phyloP scores from a whole-genome alignment of 1,140 invertebrate species.

The Asobara japonica region DNA sequence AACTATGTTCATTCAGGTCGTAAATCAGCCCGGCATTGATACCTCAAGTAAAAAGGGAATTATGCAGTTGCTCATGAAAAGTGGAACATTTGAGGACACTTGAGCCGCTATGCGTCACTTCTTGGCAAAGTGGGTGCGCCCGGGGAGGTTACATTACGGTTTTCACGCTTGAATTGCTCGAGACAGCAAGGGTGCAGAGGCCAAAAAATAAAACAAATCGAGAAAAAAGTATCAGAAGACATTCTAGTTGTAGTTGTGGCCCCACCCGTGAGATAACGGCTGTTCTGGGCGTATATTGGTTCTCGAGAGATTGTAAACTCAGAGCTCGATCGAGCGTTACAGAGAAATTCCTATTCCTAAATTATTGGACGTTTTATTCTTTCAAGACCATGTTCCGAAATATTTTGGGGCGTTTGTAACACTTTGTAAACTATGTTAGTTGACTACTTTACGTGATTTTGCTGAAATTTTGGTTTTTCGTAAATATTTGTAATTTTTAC shows the following conservation, averaged over 20 bases:
- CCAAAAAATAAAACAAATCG: background rate
- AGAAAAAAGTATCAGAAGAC: background rate
- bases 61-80: background rate
- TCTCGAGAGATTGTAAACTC: constrained; percentile 1
- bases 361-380: background rate
- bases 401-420: no score
- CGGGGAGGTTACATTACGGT: background rate
- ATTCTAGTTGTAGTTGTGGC: background rate
- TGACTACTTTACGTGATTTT: no score
- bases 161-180: background rate
- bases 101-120: background rate
- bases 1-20: background rate
- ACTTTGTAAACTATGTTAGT: no score
- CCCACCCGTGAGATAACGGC: background rate
- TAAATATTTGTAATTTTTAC: no score
- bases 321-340: background rate
- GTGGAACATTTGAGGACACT: constrained; percentile 3
- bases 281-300: background rate
- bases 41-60: background rate
- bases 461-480: no score
- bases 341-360: background rate
- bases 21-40: background rate
- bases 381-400: no score
- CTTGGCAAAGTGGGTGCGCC: constrained; percentile 2
- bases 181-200: background rate